Conservation (phyloP, 2,797 vertebrate genomes). For the Hyperoplus lanceolatus region DNA sequence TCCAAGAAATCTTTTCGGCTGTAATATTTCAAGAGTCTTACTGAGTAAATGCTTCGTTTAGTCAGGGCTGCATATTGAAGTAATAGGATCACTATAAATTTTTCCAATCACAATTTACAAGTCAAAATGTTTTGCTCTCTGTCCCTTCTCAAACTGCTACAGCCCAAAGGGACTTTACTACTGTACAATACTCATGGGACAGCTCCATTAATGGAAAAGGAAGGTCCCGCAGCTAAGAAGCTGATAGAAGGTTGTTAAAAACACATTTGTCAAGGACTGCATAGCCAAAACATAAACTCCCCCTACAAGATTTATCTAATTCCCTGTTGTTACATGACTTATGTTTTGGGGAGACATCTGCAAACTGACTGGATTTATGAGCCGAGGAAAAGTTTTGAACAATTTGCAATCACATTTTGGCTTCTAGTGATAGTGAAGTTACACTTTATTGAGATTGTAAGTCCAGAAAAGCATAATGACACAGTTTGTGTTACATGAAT, state of each 20-base stretch:
- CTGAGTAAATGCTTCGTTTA: conserved; percentile 30
- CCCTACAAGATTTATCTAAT: conserved; percentile 47
- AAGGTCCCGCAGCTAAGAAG: conserved; percentile 45
- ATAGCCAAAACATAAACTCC: conserved; percentile 58
- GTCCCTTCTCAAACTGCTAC: background rate
- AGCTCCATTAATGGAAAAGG: conserved; percentile 14
- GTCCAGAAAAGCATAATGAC: conserved; percentile 27
- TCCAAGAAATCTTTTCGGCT: conserved; percentile 33
- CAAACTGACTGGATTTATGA: conserved; percentile 70
- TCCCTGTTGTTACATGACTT: conserved; percentile 64
- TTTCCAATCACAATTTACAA: conserved; percentile 3
- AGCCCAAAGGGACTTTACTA: conserved; percentile 42
- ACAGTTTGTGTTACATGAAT: conserved; percentile 20
- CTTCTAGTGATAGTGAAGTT: conserved; percentile 7
- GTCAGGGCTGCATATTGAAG: background rate
- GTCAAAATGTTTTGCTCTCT: background rate
- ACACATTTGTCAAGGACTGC: conserved; percentile 58
- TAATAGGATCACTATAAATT: conserved; percentile 1
- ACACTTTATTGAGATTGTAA: conserved; percentile 42
- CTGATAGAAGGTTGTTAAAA: conserved; percentile 65
- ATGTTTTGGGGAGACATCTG: conserved; percentile 69
- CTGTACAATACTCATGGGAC: conserved; percentile 35
- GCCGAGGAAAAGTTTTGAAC: conserved; percentile 61
- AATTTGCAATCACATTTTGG: conserved; percentile 68
- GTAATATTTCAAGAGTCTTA: conserved; percentile 46